Evolutionary conservation across 2,797 vertebrate genomes (phyloP), one percentile per base, ranked within the genome.

Genomic region (Geotrypetes seraphini): DNA sequence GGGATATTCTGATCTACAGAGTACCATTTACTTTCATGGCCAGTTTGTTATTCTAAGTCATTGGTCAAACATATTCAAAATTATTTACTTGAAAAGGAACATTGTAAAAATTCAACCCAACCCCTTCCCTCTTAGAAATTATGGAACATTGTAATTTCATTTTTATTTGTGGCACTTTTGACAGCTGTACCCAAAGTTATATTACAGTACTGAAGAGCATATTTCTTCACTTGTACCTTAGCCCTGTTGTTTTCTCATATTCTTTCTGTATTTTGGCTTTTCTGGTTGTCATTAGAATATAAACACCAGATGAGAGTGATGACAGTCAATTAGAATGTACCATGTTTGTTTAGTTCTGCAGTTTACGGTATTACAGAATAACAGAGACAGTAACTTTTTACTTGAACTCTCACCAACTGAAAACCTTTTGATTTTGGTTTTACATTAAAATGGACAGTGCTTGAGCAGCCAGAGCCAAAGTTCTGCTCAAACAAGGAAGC

Each of bases 381-480:
- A 11, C 19, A 27, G 26, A 50, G 42, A 40, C 28, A 34, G 52
- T 52, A 53, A 44, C 57, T 29, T 27, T 39, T 40, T 43, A 25
- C 39, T 61, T 50, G 31, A 63, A 53, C 40, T 63, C 28, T 33
- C 33, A 28, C n/a, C n/a, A 25, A 20, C 60, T 41, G 27, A 59
- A 57, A 47, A 50, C 53, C 29, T 39, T 21, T n/a, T n/a, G n/a
- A 47, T 70, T 55, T 47, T 14, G 41, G 21, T 49, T 28, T 51
- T 56, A 50, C n/a, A n/a, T n/a, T n/a, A n/a, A n/a, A 55, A 53
- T 50, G 25, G 43, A 39, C 52, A 50, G 43, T 47, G n/a, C 15
- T 31, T 14, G 18, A 7, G 12, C 33, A 22, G 19, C 16, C 5
- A 5, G 5, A 40, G 31, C 7, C 4, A 18, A 50, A 12, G 18